Percentiles rank a stretch among this genome's conserved stretches.
These are phyloP conservation scores for Lasioglossum leucozonium DNA, from an alignment of 2,888 invertebrate genomes.

Conservation along the genomic window DNA sequence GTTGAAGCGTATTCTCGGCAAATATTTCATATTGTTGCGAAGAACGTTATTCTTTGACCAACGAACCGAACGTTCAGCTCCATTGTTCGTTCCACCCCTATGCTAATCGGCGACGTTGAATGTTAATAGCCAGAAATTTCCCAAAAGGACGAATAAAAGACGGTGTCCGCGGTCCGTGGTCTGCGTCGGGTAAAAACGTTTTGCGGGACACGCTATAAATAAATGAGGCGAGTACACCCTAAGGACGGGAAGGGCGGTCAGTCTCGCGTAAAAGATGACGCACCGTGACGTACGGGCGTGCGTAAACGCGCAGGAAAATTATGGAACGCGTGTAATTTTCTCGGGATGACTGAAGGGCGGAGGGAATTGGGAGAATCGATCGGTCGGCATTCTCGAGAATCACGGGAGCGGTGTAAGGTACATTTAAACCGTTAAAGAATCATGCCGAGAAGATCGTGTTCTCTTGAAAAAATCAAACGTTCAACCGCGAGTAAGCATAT, in stretches of 20 bases:
- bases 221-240: constrained; percentile 46
- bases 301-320: constrained; percentile 37
- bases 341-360: constrained; percentile 22
- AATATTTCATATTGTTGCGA: background rate
- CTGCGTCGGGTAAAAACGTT: background rate
- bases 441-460: background rate
- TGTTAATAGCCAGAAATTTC: background rate
- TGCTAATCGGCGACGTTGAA: background rate
- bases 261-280: constrained; percentile 38
- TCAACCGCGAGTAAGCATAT: no score
- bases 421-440: background rate
- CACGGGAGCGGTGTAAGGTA: background rate
- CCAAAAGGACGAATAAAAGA: background rate
- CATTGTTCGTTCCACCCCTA: background rate
- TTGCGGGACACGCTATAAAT: constrained; percentile 37
- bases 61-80: background rate
- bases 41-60: background rate
- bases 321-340: constrained; percentile 39
- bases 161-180: background rate
- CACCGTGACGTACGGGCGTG: constrained; percentile 35
- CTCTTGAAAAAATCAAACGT: background rate
- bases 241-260: constrained; percentile 26
- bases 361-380: constrained; percentile 49
- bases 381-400: constrained; percentile 3
- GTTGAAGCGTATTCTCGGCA: background rate